phyloP scores from a whole-genome alignment of 2,888 invertebrate genomes.

The Caenorhabditis macrosperma region DNA sequence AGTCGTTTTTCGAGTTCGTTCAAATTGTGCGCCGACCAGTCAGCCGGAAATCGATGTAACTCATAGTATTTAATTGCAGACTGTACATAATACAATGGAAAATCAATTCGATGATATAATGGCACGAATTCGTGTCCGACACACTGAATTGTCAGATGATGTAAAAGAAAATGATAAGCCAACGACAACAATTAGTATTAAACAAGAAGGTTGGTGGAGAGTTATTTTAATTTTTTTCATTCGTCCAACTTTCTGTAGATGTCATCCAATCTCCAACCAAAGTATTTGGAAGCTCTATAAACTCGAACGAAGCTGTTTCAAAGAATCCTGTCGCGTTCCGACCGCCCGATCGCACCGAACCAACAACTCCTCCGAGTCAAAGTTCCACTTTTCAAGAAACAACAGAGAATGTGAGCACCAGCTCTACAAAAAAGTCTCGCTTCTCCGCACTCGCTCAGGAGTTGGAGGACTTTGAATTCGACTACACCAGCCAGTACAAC shows the following conservation, averaged over 20 bases:
- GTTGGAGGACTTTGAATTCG: constrained; percentile 47
- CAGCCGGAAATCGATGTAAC: not conserved
- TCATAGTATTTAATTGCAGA: constrained; percentile 16
- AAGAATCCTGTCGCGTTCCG: constrained; percentile 16
- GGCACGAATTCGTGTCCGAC: constrained; percentile 62
- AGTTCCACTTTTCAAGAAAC: not conserved
- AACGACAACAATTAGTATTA: not conserved
- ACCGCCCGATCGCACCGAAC: not conserved
- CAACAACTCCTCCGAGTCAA: not conserved
- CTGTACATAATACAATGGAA: constrained; percentile 56
- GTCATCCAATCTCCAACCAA: constrained; percentile 17
- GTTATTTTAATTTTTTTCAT: not conserved
- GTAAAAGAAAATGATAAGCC: constrained; percentile 52
- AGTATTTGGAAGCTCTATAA: constrained; percentile 35
- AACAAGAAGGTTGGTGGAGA: constrained; percentile 21
- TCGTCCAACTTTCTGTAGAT: not conserved
- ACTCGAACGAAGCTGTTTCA: not conserved
- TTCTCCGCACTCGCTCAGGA: constrained; percentile 47
- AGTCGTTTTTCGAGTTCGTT: constrained; percentile 28
- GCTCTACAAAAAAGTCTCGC: constrained; percentile 17
- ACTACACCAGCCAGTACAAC: constrained; percentile 39
- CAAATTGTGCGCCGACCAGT: constrained; percentile 8
- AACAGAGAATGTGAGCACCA: not conserved
- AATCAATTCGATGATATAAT: constrained; percentile 56
- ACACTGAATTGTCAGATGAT: constrained; percentile 55